Conservation (phyloP, 2,113 vertebrate species). For the Bombycilla garrulus region DNA sequence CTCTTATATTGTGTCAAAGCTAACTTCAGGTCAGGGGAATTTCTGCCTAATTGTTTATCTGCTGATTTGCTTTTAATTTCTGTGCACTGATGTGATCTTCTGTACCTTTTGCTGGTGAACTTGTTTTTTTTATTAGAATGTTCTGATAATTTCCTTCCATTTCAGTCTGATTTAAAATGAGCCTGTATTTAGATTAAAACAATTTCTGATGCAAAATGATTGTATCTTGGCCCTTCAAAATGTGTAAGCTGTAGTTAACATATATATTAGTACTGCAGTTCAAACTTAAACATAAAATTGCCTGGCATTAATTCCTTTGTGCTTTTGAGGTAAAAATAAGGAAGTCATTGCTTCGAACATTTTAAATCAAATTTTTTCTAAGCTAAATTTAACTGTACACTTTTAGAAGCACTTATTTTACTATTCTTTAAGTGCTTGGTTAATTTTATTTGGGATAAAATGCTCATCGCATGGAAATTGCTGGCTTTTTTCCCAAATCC, state of each 20-base stretch:
- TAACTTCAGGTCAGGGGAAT: neutral
- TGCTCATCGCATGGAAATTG: neutral
- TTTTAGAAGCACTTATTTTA: neutral
- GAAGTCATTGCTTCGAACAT: slow-evolving; percentile 38
- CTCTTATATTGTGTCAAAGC: neutral
- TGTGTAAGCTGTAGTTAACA: neutral
- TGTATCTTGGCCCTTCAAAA: neutral
- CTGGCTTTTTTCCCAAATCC: neutral
- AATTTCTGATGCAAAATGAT: neutral
- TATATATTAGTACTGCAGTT: neutral
- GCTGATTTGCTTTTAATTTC: neutral
- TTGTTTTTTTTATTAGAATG: neutral
- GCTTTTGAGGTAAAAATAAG: neutral
- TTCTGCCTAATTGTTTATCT: neutral
- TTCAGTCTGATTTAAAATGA: neutral
- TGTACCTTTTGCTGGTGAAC: neutral
- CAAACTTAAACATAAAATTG: neutral
- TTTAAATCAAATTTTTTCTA: neutral
- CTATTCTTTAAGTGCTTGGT: neutral
- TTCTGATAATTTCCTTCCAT: neutral
- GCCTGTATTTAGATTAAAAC: neutral
- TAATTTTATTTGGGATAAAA: neutral
- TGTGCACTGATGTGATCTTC: neutral
- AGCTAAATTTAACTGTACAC: neutral
- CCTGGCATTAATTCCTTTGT: neutral